Conservation (phyloP, 37 sponge, comb jelly and placozoan species). For the Tethya wilhelma region DNA sequence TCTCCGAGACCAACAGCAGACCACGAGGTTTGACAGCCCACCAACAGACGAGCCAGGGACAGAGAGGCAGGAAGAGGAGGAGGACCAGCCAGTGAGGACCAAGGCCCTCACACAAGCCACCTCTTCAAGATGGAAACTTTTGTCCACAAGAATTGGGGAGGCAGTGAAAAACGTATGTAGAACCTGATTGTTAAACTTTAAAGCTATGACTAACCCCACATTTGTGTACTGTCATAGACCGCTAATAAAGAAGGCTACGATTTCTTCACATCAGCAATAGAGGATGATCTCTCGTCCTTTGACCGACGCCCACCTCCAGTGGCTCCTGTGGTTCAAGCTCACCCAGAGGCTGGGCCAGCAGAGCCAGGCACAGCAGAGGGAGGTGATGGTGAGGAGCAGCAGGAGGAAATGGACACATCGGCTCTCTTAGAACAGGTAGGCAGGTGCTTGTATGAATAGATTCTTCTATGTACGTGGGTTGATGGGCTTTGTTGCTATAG, state of each 20-base stretch:
- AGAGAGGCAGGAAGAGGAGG: neutral
- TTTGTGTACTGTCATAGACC: conserved; percentile 11
- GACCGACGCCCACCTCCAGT: too few species aligned
- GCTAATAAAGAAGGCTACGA: conserved; percentile 35
- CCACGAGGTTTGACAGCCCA: conserved; percentile 57
- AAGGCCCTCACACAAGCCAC: neutral
- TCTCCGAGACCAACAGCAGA: neutral
- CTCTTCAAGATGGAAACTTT: conserved; percentile 16
- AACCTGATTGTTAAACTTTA: too few species aligned
- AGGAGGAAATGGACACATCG: conserved; percentile 1
- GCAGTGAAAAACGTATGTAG: conserved; percentile 11
- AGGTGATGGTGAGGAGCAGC: conserved; percentile 1
- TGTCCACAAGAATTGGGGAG: conserved; percentile 14
- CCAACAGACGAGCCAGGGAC: neutral
- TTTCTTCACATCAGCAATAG: conserved; percentile 58
- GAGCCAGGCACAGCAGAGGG: too few species aligned
- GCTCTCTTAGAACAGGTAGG: conserved; percentile 2
- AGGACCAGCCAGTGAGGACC: too few species aligned
- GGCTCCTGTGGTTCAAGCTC: too few species aligned
- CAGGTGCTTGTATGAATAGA: neutral
- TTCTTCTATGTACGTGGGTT: neutral
- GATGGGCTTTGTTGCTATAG: too few species aligned
- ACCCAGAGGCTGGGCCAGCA: neutral
- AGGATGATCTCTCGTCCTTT: too few species aligned
- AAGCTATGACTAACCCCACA: too few species aligned